A percentile compares a stretch with the other conserved stretches of the same genome.
Evolutionary conservation across 2,113 vertebrate species (phyloP).

Genomic region (Thalassarche chlororhynchos): DNA sequence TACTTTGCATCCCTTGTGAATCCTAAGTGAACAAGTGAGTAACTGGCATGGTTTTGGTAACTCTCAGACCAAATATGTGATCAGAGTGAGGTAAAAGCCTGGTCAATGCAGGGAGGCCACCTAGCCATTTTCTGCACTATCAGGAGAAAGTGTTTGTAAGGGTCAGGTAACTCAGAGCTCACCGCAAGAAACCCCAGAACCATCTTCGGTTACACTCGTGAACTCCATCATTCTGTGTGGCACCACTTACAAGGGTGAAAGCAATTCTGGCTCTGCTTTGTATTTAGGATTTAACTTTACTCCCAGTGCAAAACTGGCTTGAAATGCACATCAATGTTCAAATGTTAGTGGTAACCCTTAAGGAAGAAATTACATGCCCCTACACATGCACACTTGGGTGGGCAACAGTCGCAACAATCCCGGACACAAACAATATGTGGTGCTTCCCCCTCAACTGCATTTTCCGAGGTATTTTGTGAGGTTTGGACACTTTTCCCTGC

Average conservation of each 20-base stretch:
- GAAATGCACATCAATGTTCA: not conserved
- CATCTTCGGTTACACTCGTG: fast-evolving
- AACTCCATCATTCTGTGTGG: not conserved
- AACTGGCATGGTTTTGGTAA: not conserved
- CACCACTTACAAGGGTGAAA: not conserved
- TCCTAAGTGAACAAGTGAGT: not conserved
- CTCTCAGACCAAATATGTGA: not conserved
- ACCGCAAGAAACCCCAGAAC: not conserved
- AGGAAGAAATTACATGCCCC: not conserved
- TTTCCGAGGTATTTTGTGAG: not conserved
- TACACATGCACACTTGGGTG: not conserved
- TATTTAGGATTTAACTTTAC: not conserved
- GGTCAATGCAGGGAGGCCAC: not conserved
- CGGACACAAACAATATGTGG: not conserved
- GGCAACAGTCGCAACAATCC: not conserved
- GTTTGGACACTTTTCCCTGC: not conserved
- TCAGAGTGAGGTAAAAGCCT: not conserved
- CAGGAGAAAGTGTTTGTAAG: not conserved
- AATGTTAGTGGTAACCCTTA: not conserved
- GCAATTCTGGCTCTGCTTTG: not conserved
- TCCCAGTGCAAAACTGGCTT: not conserved
- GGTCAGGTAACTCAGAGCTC: not conserved
- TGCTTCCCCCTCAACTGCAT: not conserved
- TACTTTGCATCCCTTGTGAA: not conserved
- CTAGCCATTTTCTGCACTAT: fast-evolving